Evolutionary conservation across 2,797 vertebrate genomes (phyloP), one percentile per base, ranked within the genome.

Genomic region (Cuniculus paca): DNA sequence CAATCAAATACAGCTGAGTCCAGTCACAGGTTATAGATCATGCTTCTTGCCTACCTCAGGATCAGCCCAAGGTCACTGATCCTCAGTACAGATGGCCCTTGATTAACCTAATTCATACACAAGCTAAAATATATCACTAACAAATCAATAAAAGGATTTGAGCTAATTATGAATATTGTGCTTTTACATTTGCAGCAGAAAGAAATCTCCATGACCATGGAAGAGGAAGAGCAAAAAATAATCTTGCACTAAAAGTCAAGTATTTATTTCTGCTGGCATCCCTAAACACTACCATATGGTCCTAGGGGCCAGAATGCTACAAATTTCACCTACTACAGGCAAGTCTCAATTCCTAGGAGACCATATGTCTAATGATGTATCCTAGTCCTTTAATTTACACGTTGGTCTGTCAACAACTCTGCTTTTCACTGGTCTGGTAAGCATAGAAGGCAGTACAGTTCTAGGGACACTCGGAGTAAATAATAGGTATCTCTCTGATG

Each of bases 251-350:
- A 92, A 83, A 97, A 88, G 60, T 92, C 90, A 96, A 78, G 83
- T 72, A 91, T 96, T 95, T 88, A 94, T 96, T 97, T 95, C 96
- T 93, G 36, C 79, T 96, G 95, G 96, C 96, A 96, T 63, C 74
- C 95, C 91, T 91, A 93, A 97, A 96, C 92, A 91, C 77, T 96
- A 90, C 94, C 96, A 97, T 96, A 95, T 96, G 95, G 94, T 97
- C 74, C 60, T 88, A 93, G 95, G 95, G 97, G 94, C 96, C 97
- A 97, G 89, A 60, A 60, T 86, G 61, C 95, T 92, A 90, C 93
- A 92, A 96, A 96, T 95, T 90, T 93, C 68, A 97, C 96, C 96
- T 95, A 97, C 93, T 77, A 93, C 58, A 90, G 81, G 93, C 95
- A 96, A 96, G 91, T 90, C 91, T 95, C 80, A 91, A 77, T 88